Conservation (phyloP, 2,113 vertebrate species). For the Gopherus evgoodei region DNA sequence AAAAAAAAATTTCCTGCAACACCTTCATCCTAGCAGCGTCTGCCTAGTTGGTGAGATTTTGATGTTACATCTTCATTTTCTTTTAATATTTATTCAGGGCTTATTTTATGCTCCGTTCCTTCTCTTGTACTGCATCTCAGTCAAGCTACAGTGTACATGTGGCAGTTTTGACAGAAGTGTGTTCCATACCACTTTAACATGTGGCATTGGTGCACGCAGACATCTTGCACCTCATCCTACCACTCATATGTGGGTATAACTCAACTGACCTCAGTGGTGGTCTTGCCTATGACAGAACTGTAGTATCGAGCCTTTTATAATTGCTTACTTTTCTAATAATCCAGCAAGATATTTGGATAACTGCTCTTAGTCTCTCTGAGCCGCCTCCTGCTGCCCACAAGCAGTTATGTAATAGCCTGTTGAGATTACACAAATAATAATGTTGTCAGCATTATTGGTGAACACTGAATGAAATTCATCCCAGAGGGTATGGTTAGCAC, state of each 20-base stretch:
- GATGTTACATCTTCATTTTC: not conserved
- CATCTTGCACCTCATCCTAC: not conserved
- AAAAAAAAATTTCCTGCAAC: not conserved
- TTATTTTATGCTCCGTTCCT: not conserved
- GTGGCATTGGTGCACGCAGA: not conserved
- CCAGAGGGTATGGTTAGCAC: not conserved
- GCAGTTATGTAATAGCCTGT: not conserved
- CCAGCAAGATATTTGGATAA: not conserved
- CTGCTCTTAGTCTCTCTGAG: not conserved
- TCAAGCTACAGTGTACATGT: fast-evolving
- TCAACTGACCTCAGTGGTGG: fast-evolving
- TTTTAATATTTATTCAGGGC: not conserved
- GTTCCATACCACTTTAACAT: not conserved
- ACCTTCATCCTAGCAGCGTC: not conserved
- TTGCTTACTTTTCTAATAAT: not conserved
- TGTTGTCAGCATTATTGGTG: fast-evolving
- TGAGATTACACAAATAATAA: fast-evolving
- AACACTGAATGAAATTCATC: not conserved
- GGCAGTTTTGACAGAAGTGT: fast-evolving
- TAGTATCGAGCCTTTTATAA: not conserved
- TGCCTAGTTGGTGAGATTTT: not conserved
- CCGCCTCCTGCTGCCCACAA: not conserved
- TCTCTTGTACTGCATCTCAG: not conserved
- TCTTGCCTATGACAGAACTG: not conserved
- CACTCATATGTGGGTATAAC: not conserved